Evolutionary conservation across 2,888 invertebrate species (phyloP), one percentile per base, ranked within the genome.

Genomic region (Ormyrus rosae): DNA sequence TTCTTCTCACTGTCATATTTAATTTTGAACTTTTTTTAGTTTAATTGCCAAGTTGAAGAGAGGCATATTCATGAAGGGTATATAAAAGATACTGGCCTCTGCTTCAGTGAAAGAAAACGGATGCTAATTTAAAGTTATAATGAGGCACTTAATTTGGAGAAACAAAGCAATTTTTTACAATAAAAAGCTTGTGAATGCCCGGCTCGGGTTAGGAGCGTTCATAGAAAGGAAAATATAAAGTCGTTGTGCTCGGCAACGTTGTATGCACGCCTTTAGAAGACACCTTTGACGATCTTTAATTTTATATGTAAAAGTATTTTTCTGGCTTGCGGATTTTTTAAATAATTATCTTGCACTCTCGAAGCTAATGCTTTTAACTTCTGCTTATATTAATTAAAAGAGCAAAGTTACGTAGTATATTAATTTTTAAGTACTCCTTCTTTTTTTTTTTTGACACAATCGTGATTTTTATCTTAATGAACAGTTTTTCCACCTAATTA

Each of bases 111-210:
- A 51, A 58, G 63, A 63, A 60, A 69, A 69, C 73, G 61, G 63
- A 73, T 78, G 72, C 61, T 79, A 73, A 79, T 79, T 76, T 69
- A 73, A 79, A 63, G 73, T 72, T 68, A 73, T 79, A 73, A 79
- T 63, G 73, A 73, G 68, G 10, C 53, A 45, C 61, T 73, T 79
- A 68, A 79, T 79, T 73, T 73, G 45, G 56, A 55, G 73, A 63
- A 73, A 79, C 61, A 73, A 72, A 78, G 67, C 46, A 60, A 48
- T 65, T 71, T 68, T 67, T 75, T 78, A 72, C 50, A 34, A 48
- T 67, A 72, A 67, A 72, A 72, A 64, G 71, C 58, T 78, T 71
- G 51, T 65, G 70, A 78, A 70, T 65, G 8, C 10, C 19, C 10
- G 13, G 53, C 19, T 70, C 34, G 63, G 9, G 46, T 45, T 63